phyloP scores from a whole-genome alignment of 2,113 vertebrate species.

The Hemichromis elongatus region DNA sequence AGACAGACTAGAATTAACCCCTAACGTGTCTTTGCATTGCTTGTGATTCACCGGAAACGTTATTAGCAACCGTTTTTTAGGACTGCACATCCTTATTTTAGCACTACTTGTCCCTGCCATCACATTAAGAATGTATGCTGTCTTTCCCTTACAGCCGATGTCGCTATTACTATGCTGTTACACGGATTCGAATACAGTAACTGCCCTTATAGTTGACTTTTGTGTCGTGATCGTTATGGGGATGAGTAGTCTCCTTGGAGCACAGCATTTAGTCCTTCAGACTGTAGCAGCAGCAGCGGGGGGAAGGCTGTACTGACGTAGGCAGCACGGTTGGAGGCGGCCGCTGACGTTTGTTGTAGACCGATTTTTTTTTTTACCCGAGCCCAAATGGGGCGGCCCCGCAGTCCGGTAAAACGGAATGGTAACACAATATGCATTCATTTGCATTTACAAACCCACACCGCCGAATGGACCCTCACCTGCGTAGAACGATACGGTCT shows the following conservation, averaged over 20 bases:
- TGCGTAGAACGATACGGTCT: neutral
- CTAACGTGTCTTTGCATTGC: neutral
- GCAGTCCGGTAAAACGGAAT: neutral
- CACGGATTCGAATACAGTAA: neutral
- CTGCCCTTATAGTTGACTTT: neutral
- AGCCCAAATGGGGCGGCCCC: conserved; percentile 28
- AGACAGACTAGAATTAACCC: neutral
- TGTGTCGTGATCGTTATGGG: neutral
- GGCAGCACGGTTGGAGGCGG: conserved; percentile 6
- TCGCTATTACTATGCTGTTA: neutral
- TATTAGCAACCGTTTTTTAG: neutral
- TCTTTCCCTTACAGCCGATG: neutral
- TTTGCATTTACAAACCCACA: neutral
- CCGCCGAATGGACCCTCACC: neutral
- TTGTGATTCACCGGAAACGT: neutral
- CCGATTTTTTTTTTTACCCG: neutral
- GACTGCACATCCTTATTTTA: neutral
- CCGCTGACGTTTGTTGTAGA: conserved; percentile 44
- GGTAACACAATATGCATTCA: neutral
- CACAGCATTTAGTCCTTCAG: conserved; percentile 24
- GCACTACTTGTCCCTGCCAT: neutral
- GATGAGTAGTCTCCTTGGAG: conserved; percentile 18
- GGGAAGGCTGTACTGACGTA: conserved; percentile 43
- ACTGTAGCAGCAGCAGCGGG: neutral
- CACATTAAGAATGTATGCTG: neutral